phyloP scores from a whole-genome alignment of 2,888 invertebrate species.

The Crioceris asparagi region DNA sequence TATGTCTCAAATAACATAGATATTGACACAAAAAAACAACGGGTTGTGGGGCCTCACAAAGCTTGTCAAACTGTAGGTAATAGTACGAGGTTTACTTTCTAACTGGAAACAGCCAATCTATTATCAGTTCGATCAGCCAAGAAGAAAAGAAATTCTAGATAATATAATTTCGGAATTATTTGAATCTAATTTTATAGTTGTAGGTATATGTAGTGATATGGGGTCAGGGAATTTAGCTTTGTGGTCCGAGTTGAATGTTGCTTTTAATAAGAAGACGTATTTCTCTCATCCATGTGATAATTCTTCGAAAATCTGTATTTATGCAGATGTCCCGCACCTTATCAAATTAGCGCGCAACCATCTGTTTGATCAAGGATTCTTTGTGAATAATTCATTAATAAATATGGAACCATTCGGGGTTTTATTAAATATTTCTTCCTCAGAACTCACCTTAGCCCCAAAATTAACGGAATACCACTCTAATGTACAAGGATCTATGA shows the following conservation, averaged over 20 bases:
- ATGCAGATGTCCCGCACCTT: conserved; percentile 19
- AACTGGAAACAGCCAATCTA: conserved; percentile 15
- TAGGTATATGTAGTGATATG: conserved; percentile 20
- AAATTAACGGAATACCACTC: too few relatives aligned
- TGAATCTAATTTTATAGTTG: conserved; percentile 18
- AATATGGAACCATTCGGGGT: too few relatives aligned
- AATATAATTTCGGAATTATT: conserved; percentile 17
- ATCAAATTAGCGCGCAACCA: conserved; percentile 19
- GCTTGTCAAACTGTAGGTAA: neutral
- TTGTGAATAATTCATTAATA: too few relatives aligned
- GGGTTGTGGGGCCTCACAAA: neutral
- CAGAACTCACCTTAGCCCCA: too few relatives aligned
- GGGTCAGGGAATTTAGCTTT: conserved; percentile 14
- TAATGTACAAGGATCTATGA: too few relatives aligned
- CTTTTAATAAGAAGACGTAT: conserved; percentile 14
- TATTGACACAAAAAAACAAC: neutral
- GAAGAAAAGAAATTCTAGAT: conserved; percentile 18
- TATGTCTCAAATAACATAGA: neutral
- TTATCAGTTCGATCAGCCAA: conserved; percentile 21
- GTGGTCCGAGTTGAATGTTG: conserved; percentile 15
- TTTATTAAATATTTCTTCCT: too few relatives aligned
- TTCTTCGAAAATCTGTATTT: conserved; percentile 16
- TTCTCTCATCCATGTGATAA: conserved; percentile 15
- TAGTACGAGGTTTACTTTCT: neutral
- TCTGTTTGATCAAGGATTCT: conserved; percentile 15